These are phyloP conservation scores for Nematolebias whitei DNA, from an alignment of 2,113 vertebrate species.

Conservation along the genomic window DNA sequence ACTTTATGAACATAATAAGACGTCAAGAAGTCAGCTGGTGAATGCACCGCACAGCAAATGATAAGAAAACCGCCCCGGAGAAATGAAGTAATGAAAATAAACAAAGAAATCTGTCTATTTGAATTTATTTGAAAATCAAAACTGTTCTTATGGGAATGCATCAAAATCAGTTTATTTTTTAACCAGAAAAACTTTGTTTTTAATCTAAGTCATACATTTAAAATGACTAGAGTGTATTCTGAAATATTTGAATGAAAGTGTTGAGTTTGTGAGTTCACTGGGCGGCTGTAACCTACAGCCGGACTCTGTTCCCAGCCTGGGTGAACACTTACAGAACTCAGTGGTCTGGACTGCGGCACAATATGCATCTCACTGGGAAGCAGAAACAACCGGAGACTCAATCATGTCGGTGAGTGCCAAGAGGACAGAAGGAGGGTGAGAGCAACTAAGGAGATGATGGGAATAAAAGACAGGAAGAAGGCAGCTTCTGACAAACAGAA, in stretches of 20 bases:
- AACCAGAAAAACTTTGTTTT: constrained; percentile 21
- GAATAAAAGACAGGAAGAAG: constrained; percentile 45
- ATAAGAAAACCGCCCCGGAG: constrained; percentile 58
- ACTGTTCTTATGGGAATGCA: constrained; percentile 50
- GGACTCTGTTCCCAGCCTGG: constrained; percentile 38
- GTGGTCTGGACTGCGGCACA: constrained; percentile 59
- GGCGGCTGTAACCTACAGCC: constrained; percentile 16
- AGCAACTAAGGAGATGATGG: constrained; percentile 43
- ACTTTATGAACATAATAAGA: constrained; percentile 74
- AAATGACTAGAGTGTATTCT: constrained; percentile 11
- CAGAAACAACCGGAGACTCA: constrained; percentile 62
- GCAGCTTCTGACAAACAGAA: constrained; percentile 45
- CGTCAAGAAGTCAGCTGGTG: constrained; percentile 66
- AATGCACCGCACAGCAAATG: constrained; percentile 61
- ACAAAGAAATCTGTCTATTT: constrained; percentile 43
- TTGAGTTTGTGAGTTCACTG: background rate
- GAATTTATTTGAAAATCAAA: constrained; percentile 50
- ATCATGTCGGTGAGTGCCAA: constrained; percentile 63
- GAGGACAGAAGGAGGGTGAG: constrained; percentile 56
- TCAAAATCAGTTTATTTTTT: constrained; percentile 29
- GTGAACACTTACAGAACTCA: constrained; percentile 49
- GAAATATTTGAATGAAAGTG: constrained; percentile 19
- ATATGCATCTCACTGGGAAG: constrained; percentile 61
- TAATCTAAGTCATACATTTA: constrained; percentile 23
- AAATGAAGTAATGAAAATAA: constrained; percentile 46